Conservation (phyloP, 92 coral and sea anemone species). For the Phenganax marumi region DNA sequence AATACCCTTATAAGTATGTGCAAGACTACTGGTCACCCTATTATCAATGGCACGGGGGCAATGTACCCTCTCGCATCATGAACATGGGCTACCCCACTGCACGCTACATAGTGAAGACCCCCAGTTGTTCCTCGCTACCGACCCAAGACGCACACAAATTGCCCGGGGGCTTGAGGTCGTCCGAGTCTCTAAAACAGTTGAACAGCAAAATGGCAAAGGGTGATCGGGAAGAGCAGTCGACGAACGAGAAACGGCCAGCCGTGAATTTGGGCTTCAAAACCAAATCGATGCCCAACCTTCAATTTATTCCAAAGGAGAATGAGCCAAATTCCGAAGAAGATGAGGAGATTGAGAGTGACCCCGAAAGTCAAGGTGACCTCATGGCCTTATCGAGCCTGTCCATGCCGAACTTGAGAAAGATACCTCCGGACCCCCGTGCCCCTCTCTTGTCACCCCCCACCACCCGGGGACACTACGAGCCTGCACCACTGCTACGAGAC, state of each 20-base stretch:
- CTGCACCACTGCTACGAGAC: conserved; percentile 12
- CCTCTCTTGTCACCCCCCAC: conserved; percentile 30
- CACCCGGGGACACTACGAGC: neutral
- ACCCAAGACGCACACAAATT: conserved; percentile 3
- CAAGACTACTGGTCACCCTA: conserved; percentile 37
- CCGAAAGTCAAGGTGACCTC: conserved; percentile 45
- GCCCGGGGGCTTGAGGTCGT: neutral
- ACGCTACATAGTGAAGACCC: conserved; percentile 22
- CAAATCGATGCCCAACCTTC: conserved; percentile 41
- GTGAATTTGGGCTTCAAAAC: conserved; percentile 43
- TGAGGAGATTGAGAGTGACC: conserved; percentile 36
- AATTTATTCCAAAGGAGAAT: conserved; percentile 29
- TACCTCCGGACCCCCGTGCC: conserved; percentile 8
- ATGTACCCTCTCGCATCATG: conserved; percentile 28
- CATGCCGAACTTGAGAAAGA: conserved; percentile 34
- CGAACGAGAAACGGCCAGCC: conserved; percentile 16
- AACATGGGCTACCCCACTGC: neutral
- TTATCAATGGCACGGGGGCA: conserved; percentile 21
- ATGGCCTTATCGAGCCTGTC: conserved; percentile 35
- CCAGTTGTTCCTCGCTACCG: conserved; percentile 34
- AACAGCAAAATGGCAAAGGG: neutral
- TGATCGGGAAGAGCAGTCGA: conserved; percentile 5
- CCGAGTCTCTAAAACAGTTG: conserved; percentile 18
- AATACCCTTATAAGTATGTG: conserved; percentile 30
- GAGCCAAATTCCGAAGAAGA: conserved; percentile 24